phyloP scores from a whole-genome alignment of 1,140 invertebrate genomes.

The Gryon sp. region DNA sequence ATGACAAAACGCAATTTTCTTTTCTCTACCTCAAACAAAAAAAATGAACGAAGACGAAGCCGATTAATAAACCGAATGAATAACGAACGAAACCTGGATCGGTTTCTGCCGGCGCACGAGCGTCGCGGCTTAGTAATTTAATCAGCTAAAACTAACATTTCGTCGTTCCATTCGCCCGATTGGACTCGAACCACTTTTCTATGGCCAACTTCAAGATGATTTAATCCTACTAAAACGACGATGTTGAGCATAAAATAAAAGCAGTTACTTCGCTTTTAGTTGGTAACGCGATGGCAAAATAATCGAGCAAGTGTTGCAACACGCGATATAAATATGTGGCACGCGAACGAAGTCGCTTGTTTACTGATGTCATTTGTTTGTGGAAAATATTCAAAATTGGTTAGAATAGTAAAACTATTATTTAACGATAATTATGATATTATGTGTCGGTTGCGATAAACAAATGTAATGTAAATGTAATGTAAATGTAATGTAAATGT shows the following conservation, averaged over 20 bases:
- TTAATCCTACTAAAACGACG: conserved; percentile 79
- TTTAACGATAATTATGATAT: too few relatives aligned
- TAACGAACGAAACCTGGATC: conserved; percentile 75
- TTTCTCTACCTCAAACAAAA: conserved; percentile 25
- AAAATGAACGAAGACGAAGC: conserved; percentile 51
- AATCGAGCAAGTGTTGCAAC: conserved; percentile 69
- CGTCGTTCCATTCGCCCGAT: conserved; percentile 64
- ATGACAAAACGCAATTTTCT: conserved; percentile 37
- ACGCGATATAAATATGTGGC: conserved; percentile 49
- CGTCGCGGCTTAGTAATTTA: conserved; percentile 78
- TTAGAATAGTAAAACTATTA: conserved; percentile 57
- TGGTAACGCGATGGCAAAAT: conserved; percentile 72
- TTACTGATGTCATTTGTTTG: conserved; percentile 11
- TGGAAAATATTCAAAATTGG: conserved; percentile 15
- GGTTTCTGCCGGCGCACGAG: conserved; percentile 74
- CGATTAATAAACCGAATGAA: conserved; percentile 78
- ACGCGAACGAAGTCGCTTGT: conserved; percentile 38
- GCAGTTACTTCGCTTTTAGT: conserved; percentile 66
- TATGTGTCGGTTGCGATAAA: too few relatives aligned
- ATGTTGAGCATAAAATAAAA: conserved; percentile 70
- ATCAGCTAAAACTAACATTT: conserved; percentile 80
- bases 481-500: too few relatives aligned
- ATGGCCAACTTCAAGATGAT: conserved; percentile 74
- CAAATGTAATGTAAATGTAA: too few relatives aligned
- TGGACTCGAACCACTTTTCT: conserved; percentile 56